Evolutionary conservation across 1,140 invertebrate species (phyloP), one percentile per base, ranked within the genome.

Genomic region (Sinonovacula constricta): DNA sequence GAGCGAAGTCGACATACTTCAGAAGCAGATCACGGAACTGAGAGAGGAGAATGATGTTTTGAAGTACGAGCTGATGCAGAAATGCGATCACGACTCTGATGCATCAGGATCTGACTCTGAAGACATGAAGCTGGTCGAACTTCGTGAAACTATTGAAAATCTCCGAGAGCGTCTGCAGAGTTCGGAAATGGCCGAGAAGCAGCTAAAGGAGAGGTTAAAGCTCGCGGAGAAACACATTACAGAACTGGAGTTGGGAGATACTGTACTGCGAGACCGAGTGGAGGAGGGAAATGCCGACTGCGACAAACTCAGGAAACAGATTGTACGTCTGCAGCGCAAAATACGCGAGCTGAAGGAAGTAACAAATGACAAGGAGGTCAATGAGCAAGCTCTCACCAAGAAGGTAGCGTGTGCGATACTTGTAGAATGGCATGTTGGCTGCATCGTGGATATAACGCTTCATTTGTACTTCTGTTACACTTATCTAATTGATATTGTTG

Each of bases 161-260:
- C 76, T 89, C 3, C 83, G 85, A 53, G 85, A 89, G 49, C 68
- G 82, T 65, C 59, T 88, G 0, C 79, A 86, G 26, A 80, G 74
- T 22, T 67, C 83, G n/a, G 87, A 89, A 56, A 63, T 79, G 0
- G 63, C 81, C 2, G 88, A 89, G 59, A 80, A 82, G 34, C 86
- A 87, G 28, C 33, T 81, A n/a, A 76, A 81, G 65, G 86, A 88
- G 18, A 85, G 85, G 69, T 62, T 89, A 22, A 86, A 84, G 67
- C 71, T 87, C 24, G 83, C 86, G 26, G 87, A 90, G 39, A 77
- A 86, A 26, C 86, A 83, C 24, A 85, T 87, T 51, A 85, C 84
- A 71, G 87, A 90, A 24, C 76, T 88, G 3, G 87, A 88, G 63
- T 65, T 59, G 30, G 85, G 76, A 75, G 88, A 90, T 65, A 81